Evolutionary conservation across 2,113 vertebrate genomes (phyloP).

Genomic region (Sapajus apella): DNA sequence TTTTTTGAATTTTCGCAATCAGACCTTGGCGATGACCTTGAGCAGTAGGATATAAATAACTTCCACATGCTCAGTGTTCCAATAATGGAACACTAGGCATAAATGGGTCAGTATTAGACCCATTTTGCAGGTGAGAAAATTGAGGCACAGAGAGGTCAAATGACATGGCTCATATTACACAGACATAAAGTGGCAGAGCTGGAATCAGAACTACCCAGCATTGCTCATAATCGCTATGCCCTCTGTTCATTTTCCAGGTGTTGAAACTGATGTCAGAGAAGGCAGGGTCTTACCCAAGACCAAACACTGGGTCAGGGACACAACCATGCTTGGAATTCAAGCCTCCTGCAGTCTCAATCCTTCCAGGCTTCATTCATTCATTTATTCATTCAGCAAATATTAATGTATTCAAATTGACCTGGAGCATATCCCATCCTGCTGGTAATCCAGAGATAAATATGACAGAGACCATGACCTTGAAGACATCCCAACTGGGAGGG

Average conservation of each 20-base stretch:
- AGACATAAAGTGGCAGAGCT: not conserved
- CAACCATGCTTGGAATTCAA: not conserved
- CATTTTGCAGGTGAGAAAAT: slow-evolving; percentile 6
- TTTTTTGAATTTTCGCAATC: too few species aligned
- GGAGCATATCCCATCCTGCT: not conserved
- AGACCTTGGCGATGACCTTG: too few species aligned
- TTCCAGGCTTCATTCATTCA: not conserved
- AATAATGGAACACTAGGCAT: too few species aligned
- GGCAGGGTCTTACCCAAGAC: not conserved
- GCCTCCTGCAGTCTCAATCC: not conserved
- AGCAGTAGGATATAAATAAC: too few species aligned
- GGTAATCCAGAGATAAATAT: not conserved
- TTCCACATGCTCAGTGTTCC: too few species aligned
- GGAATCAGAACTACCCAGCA: not conserved
- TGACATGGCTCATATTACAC: not conserved
- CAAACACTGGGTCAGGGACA: not conserved
- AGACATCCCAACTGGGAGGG: not conserved
- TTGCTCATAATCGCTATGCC: not conserved
- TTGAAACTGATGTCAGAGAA: not conserved
- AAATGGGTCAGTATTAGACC: not conserved
- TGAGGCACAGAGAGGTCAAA: not conserved
- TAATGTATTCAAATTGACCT: not conserved
- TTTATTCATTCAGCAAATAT: not conserved
- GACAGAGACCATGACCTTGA: not conserved
- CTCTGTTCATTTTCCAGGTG: not conserved